Conservation (phyloP, 1,140 invertebrate species). For the Babylonia areolata region DNA sequence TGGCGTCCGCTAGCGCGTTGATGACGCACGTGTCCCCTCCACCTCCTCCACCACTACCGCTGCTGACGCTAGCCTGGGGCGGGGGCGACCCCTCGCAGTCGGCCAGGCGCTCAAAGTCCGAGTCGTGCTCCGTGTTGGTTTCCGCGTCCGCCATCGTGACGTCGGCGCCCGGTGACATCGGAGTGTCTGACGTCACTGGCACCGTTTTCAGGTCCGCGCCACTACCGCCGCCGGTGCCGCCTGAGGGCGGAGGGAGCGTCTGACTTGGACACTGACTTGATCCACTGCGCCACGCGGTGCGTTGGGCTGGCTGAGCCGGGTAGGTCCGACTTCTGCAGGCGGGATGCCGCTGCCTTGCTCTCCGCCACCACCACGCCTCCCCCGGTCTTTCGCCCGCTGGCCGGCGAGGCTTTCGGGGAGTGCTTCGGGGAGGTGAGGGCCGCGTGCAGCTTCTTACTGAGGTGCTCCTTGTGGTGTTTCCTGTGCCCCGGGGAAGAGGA, state of each 20-base stretch:
- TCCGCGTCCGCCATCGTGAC: conserved; percentile 51
- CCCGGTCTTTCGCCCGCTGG: conserved; percentile 50
- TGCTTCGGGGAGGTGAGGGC: conserved; percentile 60
- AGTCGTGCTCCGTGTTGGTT: conserved; percentile 58
- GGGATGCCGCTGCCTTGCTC: conserved; percentile 31
- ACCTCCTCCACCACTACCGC: too few relatives aligned
- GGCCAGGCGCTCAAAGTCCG: conserved; percentile 55
- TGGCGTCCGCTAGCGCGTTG: conserved; percentile 58
- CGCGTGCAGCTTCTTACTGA: conserved; percentile 47
- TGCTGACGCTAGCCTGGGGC: conserved; percentile 11
- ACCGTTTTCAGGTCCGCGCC: too few relatives aligned
- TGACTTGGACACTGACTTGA: conserved; percentile 63
- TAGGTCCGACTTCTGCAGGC: conserved; percentile 54
- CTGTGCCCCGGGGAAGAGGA: conserved; percentile 1
- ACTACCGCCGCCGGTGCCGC: too few relatives aligned
- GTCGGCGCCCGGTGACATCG: neutral
- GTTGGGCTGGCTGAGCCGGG: conserved; percentile 59
- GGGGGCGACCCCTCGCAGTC: conserved; percentile 38
- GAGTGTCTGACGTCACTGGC: conserved; percentile 2
- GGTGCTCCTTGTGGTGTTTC: conserved; percentile 32
- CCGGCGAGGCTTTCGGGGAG: conserved; percentile 57
- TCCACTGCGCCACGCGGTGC: conserved; percentile 70
- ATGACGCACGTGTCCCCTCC: conserved; percentile 27
- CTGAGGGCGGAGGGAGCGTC: neutral
- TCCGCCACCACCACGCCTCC: conserved; percentile 27